A percentile compares a stretch with the other conserved stretches of the same genome.
These are phyloP conservation scores for Lamellibrachia columna DNA, from an alignment of 2,888 invertebrate genomes.

Conservation along the genomic window DNA sequence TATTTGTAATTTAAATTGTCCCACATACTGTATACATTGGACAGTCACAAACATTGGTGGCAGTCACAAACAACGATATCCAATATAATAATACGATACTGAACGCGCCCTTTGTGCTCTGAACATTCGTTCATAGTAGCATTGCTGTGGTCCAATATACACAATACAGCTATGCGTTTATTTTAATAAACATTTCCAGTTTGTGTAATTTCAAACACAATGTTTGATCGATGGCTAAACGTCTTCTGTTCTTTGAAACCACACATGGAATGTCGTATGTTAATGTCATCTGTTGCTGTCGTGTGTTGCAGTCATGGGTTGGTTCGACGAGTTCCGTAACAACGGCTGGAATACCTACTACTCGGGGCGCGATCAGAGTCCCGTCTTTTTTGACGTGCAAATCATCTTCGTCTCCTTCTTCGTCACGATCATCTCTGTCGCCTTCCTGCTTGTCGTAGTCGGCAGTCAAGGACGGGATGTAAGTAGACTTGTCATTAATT, in stretches of 20 bases:
- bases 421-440: slow-evolving; percentile 29
- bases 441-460: slow-evolving; percentile 35
- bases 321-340: slow-evolving; percentile 39
- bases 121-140: too few relatives aligned
- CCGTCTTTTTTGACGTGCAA: slow-evolving; percentile 31
- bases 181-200: too few relatives aligned
- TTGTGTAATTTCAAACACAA: too few relatives aligned
- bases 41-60: too few relatives aligned
- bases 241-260: too few relatives aligned
- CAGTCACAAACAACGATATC: too few relatives aligned
- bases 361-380: slow-evolving; percentile 24
- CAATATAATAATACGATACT: too few relatives aligned
- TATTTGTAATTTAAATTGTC: neutral
- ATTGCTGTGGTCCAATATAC: too few relatives aligned
- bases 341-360: slow-evolving; percentile 39
- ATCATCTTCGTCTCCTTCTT: slow-evolving; percentile 30
- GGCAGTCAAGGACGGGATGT: slow-evolving; percentile 38
- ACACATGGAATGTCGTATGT: neutral
- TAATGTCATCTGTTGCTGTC: neutral
- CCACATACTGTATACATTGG: too few relatives aligned
- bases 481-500: neutral
- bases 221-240: neutral
- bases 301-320: slow-evolving; percentile 32
- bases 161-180: too few relatives aligned
- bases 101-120: too few relatives aligned